These are phyloP conservation scores for Thereva nobilitata DNA, from an alignment of 2,888 invertebrate species.

Conservation along the genomic window DNA sequence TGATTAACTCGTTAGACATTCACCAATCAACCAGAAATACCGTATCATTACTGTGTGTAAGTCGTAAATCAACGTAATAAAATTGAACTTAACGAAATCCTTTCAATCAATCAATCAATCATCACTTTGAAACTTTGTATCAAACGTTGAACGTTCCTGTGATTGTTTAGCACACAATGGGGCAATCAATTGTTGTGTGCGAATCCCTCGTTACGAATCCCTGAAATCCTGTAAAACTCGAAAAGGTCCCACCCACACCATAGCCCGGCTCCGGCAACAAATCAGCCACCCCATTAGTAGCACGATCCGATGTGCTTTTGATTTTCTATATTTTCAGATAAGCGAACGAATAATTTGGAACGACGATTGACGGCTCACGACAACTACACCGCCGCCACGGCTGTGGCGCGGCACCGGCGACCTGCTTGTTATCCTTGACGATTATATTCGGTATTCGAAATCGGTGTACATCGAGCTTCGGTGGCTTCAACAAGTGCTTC, in stretches of 20 bases:
- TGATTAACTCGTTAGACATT: no score
- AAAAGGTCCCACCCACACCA: not conserved
- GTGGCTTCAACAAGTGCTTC: slow-evolving; percentile 27
- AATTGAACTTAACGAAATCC: slow-evolving; percentile 24
- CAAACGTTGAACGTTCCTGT: slow-evolving; percentile 24
- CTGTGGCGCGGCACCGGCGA: no score
- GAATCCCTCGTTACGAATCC: slow-evolving; percentile 18
- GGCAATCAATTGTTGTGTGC: slow-evolving; percentile 33
- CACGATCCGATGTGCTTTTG: slow-evolving; percentile 14
- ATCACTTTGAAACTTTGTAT: slow-evolving; percentile 17
- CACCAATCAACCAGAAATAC: no score
- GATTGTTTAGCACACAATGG: slow-evolving; percentile 26
- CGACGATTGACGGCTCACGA: slow-evolving; percentile 5
- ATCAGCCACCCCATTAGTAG: not conserved
- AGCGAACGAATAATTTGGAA: slow-evolving; percentile 27
- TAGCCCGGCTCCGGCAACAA: not conserved
- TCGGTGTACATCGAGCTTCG: slow-evolving; percentile 24
- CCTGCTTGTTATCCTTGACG: not conserved
- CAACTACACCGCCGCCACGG: not conserved
- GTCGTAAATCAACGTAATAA: slow-evolving; percentile 24
- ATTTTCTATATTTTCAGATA: slow-evolving; percentile 32
- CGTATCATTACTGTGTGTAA: no score
- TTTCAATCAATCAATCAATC: slow-evolving; percentile 21
- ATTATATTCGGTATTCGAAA: slow-evolving; percentile 22
- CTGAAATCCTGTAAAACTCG: slow-evolving; percentile 19